Conservation (phyloP, 2,888 invertebrate genomes). For the Eustalomyia histrio region DNA sequence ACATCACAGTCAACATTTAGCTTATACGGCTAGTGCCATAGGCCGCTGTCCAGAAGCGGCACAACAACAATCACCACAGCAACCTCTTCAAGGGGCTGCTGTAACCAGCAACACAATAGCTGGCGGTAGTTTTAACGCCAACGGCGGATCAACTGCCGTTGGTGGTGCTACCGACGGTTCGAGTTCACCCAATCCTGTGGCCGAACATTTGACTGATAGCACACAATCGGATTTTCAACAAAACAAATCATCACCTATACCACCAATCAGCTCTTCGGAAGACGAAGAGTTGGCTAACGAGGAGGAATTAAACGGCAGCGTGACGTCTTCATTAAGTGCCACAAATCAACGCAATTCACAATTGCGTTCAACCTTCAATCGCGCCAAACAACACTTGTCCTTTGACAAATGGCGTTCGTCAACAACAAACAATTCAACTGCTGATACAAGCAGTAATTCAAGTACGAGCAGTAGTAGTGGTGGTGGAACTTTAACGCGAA, state of each 20-base stretch:
- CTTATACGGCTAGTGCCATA: conserved; percentile 66
- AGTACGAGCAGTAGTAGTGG: conserved; percentile 56
- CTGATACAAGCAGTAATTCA: conserved; percentile 59
- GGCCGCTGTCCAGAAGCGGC: conserved; percentile 62
- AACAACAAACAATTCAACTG: conserved; percentile 77
- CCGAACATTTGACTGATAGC: conserved; percentile 78
- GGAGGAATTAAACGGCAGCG: conserved; percentile 75
- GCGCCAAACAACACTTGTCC: conserved; percentile 88
- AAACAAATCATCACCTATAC: conserved; percentile 75
- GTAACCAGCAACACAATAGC: conserved; percentile 74
- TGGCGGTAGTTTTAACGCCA: conserved; percentile 77
- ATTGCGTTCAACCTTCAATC: conserved; percentile 89
- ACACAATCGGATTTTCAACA: conserved; percentile 77
- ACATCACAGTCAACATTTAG: conserved; percentile 35
- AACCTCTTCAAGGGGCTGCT: conserved; percentile 60
- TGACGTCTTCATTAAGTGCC: conserved; percentile 74
- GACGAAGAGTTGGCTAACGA: conserved; percentile 83
- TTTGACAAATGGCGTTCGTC: conserved; percentile 86
- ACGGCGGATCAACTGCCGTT: conserved; percentile 74
- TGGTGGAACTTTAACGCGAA: conserved; percentile 70
- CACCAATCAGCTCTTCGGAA: conserved; percentile 80
- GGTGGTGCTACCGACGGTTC: conserved; percentile 66
- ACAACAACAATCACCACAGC: conserved; percentile 60
- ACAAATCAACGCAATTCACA: conserved; percentile 85
- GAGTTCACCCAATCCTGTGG: conserved; percentile 64